Evolutionary conservation across 2,888 invertebrate genomes (phyloP), one percentile per base, ranked within the genome.

Genomic region (Leptopterna dolabrata): DNA sequence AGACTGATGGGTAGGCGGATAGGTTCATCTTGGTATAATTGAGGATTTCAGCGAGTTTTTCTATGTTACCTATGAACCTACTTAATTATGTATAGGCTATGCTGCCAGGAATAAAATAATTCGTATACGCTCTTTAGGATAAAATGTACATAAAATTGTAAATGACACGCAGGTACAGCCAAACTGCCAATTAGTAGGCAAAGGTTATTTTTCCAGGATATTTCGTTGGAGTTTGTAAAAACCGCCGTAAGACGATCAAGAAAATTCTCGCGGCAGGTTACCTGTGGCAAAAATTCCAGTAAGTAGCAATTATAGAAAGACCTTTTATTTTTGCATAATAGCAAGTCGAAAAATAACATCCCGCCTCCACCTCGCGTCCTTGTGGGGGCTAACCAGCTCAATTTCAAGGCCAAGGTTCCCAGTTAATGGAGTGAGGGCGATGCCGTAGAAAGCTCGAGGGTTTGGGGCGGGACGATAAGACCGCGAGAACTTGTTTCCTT

Each of bases 381-480:
- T 78, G 45, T 24, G 19, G 45, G 24, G 29, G 29, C 11, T 19
- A 78, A 78, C 78, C 45, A 78, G 78, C 78, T 45, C 78, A 16
- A 78, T 27, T 43, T 63, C 78, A 78, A 78, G 78, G 78, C 78
- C 78, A 78, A 78, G 78, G 78, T 45, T 19, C 45, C 36, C 36
- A 11, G 7, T 36, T n/a, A 73, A 73, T 45, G 36, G 45, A 24
- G 43, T 16, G 78, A 78, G 78, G 78, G 78, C 78, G 45, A 78
- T 78, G 78, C 45, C 78, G 78, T 78, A 78, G 78, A 78, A 78
- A 78, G 78, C 19, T n/a, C 1, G 0, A 19, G 27, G 63, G 63
- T 63, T 47, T 63, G 63, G 24, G 63, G 24, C 19, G 24, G 24
- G 24, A 63, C 63, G 19, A 27, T 63, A 19, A 51, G n/a, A 51